Percentiles rank a stretch among this genome's conserved stretches.
phyloP scores from a whole-genome alignment of 2,797 vertebrate genomes.

The Coreius guichenoti region DNA sequence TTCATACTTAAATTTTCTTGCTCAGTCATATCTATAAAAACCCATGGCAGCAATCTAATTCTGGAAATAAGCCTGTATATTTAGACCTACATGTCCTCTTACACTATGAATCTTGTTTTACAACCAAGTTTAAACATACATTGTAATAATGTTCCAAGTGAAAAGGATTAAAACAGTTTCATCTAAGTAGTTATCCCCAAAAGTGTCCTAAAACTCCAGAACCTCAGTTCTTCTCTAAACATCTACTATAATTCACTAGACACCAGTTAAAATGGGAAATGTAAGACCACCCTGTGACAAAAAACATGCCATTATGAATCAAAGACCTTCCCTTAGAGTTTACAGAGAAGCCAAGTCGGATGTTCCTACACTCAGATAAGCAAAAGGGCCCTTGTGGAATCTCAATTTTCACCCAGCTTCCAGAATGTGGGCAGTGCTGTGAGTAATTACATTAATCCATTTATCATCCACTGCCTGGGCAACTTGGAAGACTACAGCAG shows the following conservation, averaged over 20 bases:
- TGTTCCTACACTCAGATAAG: conserved; percentile 87
- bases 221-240: conserved; percentile 13
- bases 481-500: conserved; percentile 70
- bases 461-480: conserved; percentile 85
- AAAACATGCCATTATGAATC: conserved; percentile 42
- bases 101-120: conserved; percentile 16
- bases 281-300: conserved; percentile 32
- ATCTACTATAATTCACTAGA: conserved; percentile 11
- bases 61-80: background rate
- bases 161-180: conserved; percentile 21
- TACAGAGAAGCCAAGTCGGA: conserved; percentile 42
- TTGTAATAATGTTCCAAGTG: background rate
- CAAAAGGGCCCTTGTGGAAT: conserved; percentile 85
- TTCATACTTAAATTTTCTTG: background rate
- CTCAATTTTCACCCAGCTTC: conserved; percentile 90
- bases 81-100: background rate
- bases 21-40: background rate
- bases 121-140: background rate
- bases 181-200: conserved; percentile 15
- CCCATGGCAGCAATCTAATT: conserved; percentile 4
- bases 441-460: conserved; percentile 94
- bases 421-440: conserved; percentile 90
- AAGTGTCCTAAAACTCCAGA: conserved; percentile 1
- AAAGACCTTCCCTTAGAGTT: conserved; percentile 46
- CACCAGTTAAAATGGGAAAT: conserved; percentile 38